Conservation (phyloP, 2,113 vertebrate species). For the Thinocorus orbignyianus region DNA sequence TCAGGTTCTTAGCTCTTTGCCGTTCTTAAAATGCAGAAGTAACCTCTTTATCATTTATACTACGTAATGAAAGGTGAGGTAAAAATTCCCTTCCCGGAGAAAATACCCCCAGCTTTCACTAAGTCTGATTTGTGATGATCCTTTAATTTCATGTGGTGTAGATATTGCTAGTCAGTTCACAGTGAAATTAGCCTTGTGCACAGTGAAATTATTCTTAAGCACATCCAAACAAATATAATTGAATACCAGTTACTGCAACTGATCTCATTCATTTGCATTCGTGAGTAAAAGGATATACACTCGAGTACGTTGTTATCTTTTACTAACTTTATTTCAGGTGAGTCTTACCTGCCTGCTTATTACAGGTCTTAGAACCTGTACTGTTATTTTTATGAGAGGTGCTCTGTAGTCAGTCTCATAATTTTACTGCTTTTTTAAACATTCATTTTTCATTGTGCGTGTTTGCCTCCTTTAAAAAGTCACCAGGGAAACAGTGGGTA, state of each 20-base stretch:
- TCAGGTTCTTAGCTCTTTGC: background rate
- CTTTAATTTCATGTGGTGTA: background rate
- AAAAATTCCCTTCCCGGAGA: background rate
- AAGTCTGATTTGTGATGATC: background rate
- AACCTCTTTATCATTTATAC: background rate
- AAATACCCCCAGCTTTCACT: background rate
- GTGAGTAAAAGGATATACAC: background rate
- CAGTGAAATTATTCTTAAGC: background rate
- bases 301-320: background rate
- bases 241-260: background rate
- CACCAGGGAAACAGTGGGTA: background rate
- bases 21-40: background rate
- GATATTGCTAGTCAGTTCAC: background rate
- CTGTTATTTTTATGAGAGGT: background rate
- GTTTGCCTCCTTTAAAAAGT: conserved; percentile 11
- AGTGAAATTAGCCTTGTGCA: background rate
- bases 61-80: background rate
- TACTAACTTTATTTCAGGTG: background rate
- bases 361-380: background rate
- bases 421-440: background rate
- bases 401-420: background rate
- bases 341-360: background rate
- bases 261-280: background rate
- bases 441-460: background rate
- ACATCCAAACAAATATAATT: background rate